Evolutionary conservation across 2,113 vertebrate genomes (phyloP), one percentile per base, ranked within the genome.

Genomic region (Oreochromis spilurus): DNA sequence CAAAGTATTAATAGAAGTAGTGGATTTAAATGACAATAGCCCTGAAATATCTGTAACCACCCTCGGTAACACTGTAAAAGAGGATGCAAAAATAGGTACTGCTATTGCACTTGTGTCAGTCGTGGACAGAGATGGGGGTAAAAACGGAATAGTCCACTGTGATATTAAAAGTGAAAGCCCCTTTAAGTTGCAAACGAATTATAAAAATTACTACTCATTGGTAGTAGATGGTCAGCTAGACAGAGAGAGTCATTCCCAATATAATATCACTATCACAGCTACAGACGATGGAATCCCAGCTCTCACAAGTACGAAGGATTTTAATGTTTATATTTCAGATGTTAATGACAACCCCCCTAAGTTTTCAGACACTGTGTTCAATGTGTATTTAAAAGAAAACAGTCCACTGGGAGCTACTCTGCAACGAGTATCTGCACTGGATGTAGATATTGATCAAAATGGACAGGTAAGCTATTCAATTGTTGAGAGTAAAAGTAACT

Each of bases 201-300:
- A 97, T 81, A 97, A 96, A 79, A 97, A 96, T 62, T 97, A 97
- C 91, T 98, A 97, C 85, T 96, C 95, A 2, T 72, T 98, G 45
- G 88, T 97, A n/a, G 97, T 97, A 8, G 92, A 96, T 2, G 95
- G 92, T 1, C 85, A 87, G 1, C 88, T 98, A 45, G 97, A 91
- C 96, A 97, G 86, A 34, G 95, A 93, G 52, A 81, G 7, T 9
- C 4, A 50, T 9, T 7, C 84, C 3, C 50, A 79, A 17, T 97
- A 98, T 93, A 96, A 97, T 80, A 87, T 98, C 52, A 96, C 94
- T 2, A 91, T 98, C 38, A 94, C 57, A 9, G 97, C 97, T 26
- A 94, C 92, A 3, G 97, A 98, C 82, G 95, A 96, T 52, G 98
- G 97, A 7, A 95, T 70, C 7, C 95, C 95, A 2, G 58, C 89